Conservation (phyloP, 2,888 invertebrate species). For the Tachina fera region DNA sequence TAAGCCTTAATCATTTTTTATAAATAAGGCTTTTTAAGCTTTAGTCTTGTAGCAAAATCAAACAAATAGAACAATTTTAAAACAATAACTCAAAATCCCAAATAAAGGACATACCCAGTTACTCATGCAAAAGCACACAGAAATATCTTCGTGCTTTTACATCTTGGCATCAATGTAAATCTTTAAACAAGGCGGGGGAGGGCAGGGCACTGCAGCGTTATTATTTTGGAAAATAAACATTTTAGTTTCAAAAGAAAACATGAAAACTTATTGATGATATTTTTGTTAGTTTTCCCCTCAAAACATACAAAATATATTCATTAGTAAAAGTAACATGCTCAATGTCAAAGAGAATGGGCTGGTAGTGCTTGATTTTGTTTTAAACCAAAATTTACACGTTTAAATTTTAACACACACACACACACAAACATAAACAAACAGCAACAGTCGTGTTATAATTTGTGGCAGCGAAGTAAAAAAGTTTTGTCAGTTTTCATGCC, state of each 20-base stretch:
- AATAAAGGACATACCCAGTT: neutral
- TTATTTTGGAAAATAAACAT: slow-evolving; percentile 50
- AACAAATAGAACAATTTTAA: too few species aligned
- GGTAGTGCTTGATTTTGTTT: slow-evolving; percentile 25
- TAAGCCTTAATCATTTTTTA: too few species aligned
- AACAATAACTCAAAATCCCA: neutral
- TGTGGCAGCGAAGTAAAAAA: slow-evolving; percentile 13
- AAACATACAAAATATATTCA: slow-evolving; percentile 77
- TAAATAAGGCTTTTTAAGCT: too few species aligned
- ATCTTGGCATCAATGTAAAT: slow-evolving; percentile 23
- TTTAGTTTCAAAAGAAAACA: slow-evolving; percentile 51
- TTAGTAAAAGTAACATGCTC: slow-evolving; percentile 68
- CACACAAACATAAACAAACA: neutral
- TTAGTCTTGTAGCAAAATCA: too few species aligned
- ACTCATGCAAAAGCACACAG: neutral
- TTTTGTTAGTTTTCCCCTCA: slow-evolving; percentile 46
- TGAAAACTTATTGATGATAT: slow-evolving; percentile 64
- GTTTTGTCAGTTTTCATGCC: slow-evolving; percentile 60
- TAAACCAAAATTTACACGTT: slow-evolving; percentile 53
- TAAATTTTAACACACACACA: slow-evolving; percentile 29
- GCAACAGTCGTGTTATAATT: slow-evolving; percentile 14
- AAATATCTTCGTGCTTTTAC: neutral
- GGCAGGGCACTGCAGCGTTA: slow-evolving; percentile 11
- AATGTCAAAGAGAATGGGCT: slow-evolving; percentile 68
- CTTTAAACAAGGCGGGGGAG: neutral